Percentiles rank a stretch among this genome's conserved stretches.
Evolutionary conservation across 2,888 invertebrate species (phyloP).

Genomic region (Norana najaformis): DNA sequence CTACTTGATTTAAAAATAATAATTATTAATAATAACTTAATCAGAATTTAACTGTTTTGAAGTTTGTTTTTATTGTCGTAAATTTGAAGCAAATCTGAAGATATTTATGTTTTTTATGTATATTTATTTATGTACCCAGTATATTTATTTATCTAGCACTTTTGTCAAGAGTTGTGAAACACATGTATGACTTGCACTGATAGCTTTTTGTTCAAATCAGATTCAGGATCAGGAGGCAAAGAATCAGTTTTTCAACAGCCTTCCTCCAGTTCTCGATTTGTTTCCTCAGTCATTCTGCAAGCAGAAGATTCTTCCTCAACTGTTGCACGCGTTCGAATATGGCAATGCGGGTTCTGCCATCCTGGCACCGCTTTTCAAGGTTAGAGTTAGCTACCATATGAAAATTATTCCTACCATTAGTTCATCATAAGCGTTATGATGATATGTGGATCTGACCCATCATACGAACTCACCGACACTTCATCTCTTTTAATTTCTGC

Average conservation of each 20-base stretch:
- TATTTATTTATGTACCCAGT: background rate
- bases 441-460: too few relatives aligned
- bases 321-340: conserved; percentile 92
- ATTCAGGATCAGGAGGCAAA: conserved; percentile 70
- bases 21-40: too few relatives aligned
- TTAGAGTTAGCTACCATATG: conserved; percentile 63
- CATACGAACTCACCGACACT: too few relatives aligned
- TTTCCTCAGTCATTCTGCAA: conserved; percentile 90
- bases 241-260: conserved; percentile 83
- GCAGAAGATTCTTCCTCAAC: conserved; percentile 91
- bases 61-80: background rate
- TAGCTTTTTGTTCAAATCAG: conserved; percentile 14
- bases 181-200: background rate
- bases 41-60: too few relatives aligned
- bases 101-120: background rate
- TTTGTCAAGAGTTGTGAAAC: background rate
- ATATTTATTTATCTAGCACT: background rate
- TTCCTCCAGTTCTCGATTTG: conserved; percentile 81
- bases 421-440: too few relatives aligned
- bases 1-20: too few relatives aligned
- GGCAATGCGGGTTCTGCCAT: conserved; percentile 96
- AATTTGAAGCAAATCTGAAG: background rate
- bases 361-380: conserved; percentile 90
- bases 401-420: background rate
- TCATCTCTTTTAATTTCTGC: too few relatives aligned